Evolutionary conservation across 2,797 vertebrate species (phyloP).

Genomic region (Peromyscus melanophrys): DNA sequence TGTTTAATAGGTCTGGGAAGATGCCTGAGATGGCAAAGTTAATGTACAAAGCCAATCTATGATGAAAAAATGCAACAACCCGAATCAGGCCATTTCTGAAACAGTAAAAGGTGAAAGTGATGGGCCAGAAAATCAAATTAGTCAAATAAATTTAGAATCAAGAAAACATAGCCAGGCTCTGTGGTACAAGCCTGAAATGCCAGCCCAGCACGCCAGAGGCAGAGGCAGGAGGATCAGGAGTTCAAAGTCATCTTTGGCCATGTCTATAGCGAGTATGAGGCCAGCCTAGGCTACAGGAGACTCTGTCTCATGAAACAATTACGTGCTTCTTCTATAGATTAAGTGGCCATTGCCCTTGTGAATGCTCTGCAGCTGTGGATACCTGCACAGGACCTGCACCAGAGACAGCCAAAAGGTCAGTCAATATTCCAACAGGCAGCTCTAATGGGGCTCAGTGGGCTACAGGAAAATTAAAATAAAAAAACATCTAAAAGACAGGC

Average conservation of each 20-base stretch:
- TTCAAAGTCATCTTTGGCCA: not conserved
- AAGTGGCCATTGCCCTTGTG: too few relatives aligned
- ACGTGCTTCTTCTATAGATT: not conserved
- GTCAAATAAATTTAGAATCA: slow-evolving; percentile 52
- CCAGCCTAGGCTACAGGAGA: not conserved
- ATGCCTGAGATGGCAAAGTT: not conserved
- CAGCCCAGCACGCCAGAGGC: not conserved
- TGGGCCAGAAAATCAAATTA: slow-evolving; percentile 70
- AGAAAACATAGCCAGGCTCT: not conserved
- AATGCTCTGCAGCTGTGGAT: not conserved
- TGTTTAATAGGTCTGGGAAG: not conserved
- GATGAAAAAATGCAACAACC: slow-evolving; percentile 50
- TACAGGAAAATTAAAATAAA: not conserved
- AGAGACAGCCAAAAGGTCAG: too few relatives aligned
- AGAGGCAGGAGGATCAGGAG: not conserved
- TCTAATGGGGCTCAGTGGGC: not conserved
- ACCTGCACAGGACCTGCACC: not conserved
- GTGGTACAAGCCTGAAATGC: not conserved
- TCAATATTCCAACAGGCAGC: not conserved
- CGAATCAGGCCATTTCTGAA: slow-evolving; percentile 54
- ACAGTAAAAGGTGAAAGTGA: slow-evolving; percentile 45
- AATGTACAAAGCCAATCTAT: slow-evolving; percentile 38
- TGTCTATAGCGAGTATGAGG: not conserved
- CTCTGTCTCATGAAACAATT: not conserved
- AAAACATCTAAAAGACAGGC: not conserved